A percentile compares a stretch with the other conserved stretches of the same genome.
These are phyloP conservation scores for Squalus acanthias DNA, from an alignment of 2,797 vertebrate species.

Conservation along the genomic window DNA sequence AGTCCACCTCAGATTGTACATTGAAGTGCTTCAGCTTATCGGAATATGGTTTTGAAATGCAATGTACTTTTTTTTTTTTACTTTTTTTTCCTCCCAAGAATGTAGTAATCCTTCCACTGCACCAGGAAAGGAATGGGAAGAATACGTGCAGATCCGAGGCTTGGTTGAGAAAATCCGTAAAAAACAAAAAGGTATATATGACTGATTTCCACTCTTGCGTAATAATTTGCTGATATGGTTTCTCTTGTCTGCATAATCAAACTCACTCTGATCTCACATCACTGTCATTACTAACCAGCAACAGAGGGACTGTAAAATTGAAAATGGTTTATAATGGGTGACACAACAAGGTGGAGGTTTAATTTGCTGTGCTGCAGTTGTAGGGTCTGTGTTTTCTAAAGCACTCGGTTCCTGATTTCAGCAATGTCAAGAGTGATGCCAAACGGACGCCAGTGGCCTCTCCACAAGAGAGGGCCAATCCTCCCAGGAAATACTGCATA, in stretches of 20 bases:
- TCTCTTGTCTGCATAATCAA: background rate
- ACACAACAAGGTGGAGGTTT: background rate
- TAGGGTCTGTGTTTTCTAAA: background rate
- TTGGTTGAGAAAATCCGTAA: conserved; percentile 93
- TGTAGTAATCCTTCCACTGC: conserved; percentile 83
- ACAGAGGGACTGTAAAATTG: background rate
- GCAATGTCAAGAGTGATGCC: background rate
- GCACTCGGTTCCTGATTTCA: background rate
- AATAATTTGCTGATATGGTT: background rate
- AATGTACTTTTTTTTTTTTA: conserved; percentile 30
- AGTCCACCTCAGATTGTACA: background rate
- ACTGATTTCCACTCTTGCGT: background rate
- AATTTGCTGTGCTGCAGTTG: background rate
- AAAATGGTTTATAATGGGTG: background rate
- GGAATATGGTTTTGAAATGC: conserved; percentile 33
- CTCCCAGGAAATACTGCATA: background rate
- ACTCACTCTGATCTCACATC: background rate
- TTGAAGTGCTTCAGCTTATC: background rate
- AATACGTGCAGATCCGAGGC: conserved; percentile 83
- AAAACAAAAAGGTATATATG: conserved; percentile 83
- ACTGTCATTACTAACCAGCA: background rate
- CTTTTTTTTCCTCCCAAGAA: conserved; percentile 56
- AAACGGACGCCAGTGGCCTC: background rate
- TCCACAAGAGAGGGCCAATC: background rate
- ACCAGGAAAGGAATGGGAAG: conserved; percentile 92